Percentiles rank a stretch among this genome's conserved stretches.
phyloP scores from a whole-genome alignment of 1,140 invertebrate genomes.

The Sipha flava region DNA sequence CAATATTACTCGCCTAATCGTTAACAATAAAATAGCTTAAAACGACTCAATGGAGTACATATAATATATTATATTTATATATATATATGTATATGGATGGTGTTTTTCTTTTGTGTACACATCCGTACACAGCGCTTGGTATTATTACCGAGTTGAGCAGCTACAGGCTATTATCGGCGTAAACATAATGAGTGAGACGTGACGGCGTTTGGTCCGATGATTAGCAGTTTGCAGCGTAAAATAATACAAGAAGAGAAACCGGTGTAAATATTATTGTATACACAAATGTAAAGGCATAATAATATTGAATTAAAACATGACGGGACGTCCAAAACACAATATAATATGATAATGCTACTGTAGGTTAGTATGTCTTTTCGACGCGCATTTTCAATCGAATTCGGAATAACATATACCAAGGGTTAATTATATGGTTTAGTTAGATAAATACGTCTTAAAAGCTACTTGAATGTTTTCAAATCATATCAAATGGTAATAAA shows the following conservation, averaged over 20 bases:
- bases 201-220: background rate
- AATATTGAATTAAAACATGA: background rate
- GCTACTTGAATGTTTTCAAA: too few species aligned
- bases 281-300: background rate
- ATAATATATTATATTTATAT: too few species aligned
- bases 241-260: background rate
- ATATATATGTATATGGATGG: too few species aligned
- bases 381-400: background rate
- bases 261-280: background rate
- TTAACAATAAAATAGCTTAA: too few species aligned
- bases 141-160: background rate
- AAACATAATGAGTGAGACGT: background rate
- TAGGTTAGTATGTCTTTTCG: background rate
- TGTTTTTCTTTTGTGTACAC: too few species aligned
- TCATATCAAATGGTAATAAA: too few species aligned
- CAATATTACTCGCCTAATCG: too few species aligned
- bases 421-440: too few species aligned
- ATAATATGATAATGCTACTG: background rate
- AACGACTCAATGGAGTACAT: too few species aligned
- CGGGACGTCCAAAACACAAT: background rate
- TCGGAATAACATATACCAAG: too few species aligned
- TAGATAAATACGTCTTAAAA: too few species aligned
- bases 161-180: background rate
- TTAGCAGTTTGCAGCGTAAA: background rate
- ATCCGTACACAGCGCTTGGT: too few species aligned